Evolutionary conservation across 2,888 invertebrate species (phyloP), one percentile per base, ranked within the genome.

Genomic region (Cerastis leucographa): DNA sequence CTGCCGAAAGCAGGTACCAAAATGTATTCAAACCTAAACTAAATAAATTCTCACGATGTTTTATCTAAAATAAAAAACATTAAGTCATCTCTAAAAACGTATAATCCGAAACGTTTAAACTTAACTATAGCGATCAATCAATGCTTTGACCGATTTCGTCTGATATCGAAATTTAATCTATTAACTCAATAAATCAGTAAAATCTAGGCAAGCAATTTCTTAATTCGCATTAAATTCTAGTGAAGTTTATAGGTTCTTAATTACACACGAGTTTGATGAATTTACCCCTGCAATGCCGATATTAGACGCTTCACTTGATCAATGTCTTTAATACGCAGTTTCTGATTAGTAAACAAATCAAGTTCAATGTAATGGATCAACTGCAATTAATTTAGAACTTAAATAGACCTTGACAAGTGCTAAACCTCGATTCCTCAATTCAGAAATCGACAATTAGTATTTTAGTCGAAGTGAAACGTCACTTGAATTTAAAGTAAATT

Each of bases 111-210:
- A 35, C 35, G 35, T 81, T 44, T 42, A 8, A 42, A 61, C 14
- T 76, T 66, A 29, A 51, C 54, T 49, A 42, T 2, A 49, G 14
- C n/a, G n/a, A 83, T 81, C 83, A 65, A 83, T 81, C 83, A 81
- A 61, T n/a, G 25, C 40, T 65, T 65, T 54, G 25, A 42, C 22
- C 40, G 59, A 71, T 69, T 76, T 69, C 25, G 46, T 19, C 7
- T 54, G 29, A 29, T 62, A 71, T 68, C 51, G 54, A 71, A 76
- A 83, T 76, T 65, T 42, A 70, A 82, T 80, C 56, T 66, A 54
- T 14, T 70, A 70, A 70, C 61, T 68, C 22, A 35, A 44, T 59
- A 40, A 76, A 46, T 68, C 44, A 6, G 5, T 2, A 11, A n/a
- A 68, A 29, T 46, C 35, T 62, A 25, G 40, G 19, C 40, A 35